A percentile compares a stretch with the other conserved stretches of the same genome.
These are phyloP conservation scores for Salvelinus alpinus DNA, from an alignment of 2,113 vertebrate species.

Conservation along the genomic window DNA sequence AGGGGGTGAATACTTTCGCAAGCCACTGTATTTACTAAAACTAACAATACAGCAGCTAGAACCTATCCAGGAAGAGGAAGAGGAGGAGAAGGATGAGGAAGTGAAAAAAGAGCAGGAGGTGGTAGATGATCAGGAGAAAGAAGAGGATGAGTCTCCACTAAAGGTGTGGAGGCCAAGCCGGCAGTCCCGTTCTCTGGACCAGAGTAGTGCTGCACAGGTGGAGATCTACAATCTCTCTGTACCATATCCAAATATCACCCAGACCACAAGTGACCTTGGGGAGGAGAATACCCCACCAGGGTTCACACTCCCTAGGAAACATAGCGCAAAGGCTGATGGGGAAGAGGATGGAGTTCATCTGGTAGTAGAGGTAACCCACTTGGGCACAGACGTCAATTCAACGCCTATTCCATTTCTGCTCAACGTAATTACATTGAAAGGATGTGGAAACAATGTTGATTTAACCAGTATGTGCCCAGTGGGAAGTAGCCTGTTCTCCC, in stretches of 20 bases:
- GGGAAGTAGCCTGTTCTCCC: no score
- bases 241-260: neutral
- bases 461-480: no score
- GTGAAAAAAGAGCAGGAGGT: no score
- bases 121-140: neutral
- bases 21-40: no score
- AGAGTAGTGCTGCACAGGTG: constrained; percentile 10
- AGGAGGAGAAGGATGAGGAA: neutral
- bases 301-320: neutral
- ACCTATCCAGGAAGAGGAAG: constrained; percentile 9
- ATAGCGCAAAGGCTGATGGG: no score
- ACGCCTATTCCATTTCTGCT: no score
- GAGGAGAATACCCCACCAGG: neutral
- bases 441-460: no score
- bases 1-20: no score
- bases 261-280: neutral
- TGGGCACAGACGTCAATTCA: no score
- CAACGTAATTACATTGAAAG: no score
- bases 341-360: neutral
- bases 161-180: neutral
- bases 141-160: no score
- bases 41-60: neutral
- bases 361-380: neutral
- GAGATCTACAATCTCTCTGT: neutral
- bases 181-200: neutral